A percentile compares a stretch with the other conserved stretches of the same genome.
Conservation (phyloP, 92 coral and sea anemone genomes). For the Zoanthus sansibaricus region DNA sequence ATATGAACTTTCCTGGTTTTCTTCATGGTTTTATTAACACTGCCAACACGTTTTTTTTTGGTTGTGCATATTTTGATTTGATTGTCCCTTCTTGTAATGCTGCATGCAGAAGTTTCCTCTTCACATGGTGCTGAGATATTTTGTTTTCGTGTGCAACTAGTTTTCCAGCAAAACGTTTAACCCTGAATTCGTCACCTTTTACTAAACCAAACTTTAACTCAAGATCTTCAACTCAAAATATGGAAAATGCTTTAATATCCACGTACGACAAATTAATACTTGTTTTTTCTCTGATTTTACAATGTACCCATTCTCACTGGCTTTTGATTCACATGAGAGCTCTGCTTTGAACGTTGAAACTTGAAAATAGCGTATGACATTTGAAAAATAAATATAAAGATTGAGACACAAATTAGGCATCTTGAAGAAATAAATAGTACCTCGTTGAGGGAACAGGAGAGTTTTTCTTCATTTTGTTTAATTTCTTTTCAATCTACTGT, state of each 20-base stretch:
- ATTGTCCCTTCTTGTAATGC: neutral
- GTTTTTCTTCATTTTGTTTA: neutral
- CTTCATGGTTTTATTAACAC: too few relatives aligned
- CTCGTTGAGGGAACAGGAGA: neutral
- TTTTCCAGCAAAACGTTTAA: neutral
- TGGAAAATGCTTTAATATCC: neutral
- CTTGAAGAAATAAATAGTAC: neutral
- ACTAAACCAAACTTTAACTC: neutral
- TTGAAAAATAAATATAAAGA: neutral
- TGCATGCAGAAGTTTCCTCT: neutral
- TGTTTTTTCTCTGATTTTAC: too few relatives aligned
- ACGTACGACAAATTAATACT: too few relatives aligned
- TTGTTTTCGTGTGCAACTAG: neutral
- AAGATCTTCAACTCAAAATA: neutral
- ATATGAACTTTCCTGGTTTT: too few relatives aligned
- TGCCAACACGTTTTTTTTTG: too few relatives aligned
- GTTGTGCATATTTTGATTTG: neutral
- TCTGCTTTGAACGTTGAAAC: too few relatives aligned
- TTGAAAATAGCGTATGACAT: neutral
- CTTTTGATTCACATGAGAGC: too few relatives aligned
- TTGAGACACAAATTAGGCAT: too few relatives aligned
- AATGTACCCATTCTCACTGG: neutral
- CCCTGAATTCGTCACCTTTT: neutral
- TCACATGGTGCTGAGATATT: neutral
- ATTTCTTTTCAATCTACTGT: neutral